Evolutionary conservation across 2,113 vertebrate genomes (phyloP), one percentile per base, ranked within the genome.

Genomic region (Cacatua alba): DNA sequence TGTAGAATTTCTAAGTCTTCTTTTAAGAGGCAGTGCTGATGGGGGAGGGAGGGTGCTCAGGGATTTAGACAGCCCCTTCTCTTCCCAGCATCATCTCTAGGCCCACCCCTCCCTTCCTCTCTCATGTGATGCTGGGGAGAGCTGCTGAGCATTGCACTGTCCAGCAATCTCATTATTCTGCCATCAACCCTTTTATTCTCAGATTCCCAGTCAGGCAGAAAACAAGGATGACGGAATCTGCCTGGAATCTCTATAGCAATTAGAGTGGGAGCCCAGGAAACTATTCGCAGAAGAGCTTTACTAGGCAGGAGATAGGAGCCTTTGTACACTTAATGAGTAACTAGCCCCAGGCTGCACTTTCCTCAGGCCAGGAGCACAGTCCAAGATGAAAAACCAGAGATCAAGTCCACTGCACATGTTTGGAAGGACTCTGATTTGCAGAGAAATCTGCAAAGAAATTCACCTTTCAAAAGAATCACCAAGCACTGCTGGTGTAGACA

Each of bases 181-280:
- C 98, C 98, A 98, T 98, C 97, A 94, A 86, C 76, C 59, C 95
- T 95, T 97, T 97, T 97, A 96, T 97, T 96, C 94, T 95, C 97
- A 89, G 95, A 97, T 97, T 97, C 85, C 91, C 93, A 94, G 89
- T 97, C 97, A 97, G 95, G 97, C 96, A 95, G 95, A 97, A 98
- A 97, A 97, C 97, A 96, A 97, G 96, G 93, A 97, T 97, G 96
- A 96, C 91, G 86, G 96, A 95, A 91, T 91, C 81, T 72, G 84
- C 70, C 69, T 88, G 96, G 94, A 92, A 97, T 97, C 91, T 88
- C 81, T 65, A 71, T 24, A 78, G 92, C 95, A 97, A 95, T 96
- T 96, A 97, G 92, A 80, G 90, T 51, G 69, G 88, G 67, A 96
- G 72, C 93, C 65, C 91, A 85, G 95, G 95, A 94, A 95, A 93